phyloP scores from a whole-genome alignment of 2,113 vertebrate species.

The Daphoenositta chrysoptera region DNA sequence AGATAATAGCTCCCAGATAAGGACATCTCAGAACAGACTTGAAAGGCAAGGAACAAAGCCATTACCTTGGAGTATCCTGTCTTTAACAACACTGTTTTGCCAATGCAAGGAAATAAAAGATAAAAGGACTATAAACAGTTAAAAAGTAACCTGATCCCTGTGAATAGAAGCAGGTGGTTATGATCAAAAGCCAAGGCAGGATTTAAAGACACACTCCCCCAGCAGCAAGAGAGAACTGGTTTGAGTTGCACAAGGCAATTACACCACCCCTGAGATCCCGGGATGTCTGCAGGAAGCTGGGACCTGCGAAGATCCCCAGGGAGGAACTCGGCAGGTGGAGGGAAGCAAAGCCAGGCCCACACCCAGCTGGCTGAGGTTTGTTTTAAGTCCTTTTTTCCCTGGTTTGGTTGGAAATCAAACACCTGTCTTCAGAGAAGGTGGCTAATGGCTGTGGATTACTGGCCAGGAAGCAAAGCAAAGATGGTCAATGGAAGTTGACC shows the following conservation, averaged over 20 bases:
- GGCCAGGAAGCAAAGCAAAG: not conserved
- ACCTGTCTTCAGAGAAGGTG: not conserved
- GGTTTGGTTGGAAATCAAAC: not conserved
- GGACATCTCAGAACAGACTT: conserved; percentile 7
- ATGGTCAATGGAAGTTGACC: not conserved
- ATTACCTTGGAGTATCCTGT: conserved; percentile 31
- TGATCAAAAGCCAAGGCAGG: conserved; percentile 41
- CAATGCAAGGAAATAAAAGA: conserved; percentile 44
- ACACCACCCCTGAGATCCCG: not conserved
- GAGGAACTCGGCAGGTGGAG: not conserved
- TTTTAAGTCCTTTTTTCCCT: not conserved
- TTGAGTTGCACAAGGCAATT: conserved; percentile 14
- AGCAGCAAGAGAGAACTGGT: conserved; percentile 28
- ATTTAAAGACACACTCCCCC: conserved; percentile 18
- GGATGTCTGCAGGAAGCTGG: not conserved
- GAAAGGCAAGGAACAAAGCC: conserved; percentile 38
- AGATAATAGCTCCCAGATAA: conserved; percentile 38
- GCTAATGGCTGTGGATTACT: not conserved
- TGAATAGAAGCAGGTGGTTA: conserved; percentile 40
- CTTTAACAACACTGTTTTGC: conserved; percentile 30
- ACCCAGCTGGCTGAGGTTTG: not conserved
- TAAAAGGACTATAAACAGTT: conserved; percentile 52
- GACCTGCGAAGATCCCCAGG: not conserved
- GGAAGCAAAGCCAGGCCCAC: not conserved
- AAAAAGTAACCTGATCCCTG: conserved; percentile 53